Conservation (phyloP, 2,113 vertebrate genomes). For the Lagopus leucura region DNA sequence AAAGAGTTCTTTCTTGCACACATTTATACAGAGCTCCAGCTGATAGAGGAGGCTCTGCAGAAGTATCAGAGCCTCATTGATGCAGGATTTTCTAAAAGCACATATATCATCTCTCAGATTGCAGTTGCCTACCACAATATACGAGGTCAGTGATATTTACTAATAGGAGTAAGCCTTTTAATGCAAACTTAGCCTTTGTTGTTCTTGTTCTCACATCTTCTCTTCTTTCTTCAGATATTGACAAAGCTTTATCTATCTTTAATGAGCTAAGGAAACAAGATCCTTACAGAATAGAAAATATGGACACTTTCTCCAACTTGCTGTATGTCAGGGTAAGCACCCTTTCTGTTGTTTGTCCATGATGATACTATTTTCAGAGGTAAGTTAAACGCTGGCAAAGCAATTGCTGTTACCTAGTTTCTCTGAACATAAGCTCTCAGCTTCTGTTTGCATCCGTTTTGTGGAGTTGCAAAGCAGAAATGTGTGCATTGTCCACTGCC, state of each 20-base stretch:
- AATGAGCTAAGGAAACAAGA: conserved; percentile 95
- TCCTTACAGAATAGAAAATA: conserved; percentile 98
- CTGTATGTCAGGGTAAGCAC: conserved; percentile 93
- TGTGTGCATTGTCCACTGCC: background rate
- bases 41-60: conserved; percentile 97
- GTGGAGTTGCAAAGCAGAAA: background rate
- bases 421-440: background rate
- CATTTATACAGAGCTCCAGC: conserved; percentile 97
- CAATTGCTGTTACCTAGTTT: background rate
- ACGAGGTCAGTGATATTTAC: conserved; percentile 82
- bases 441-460: background rate
- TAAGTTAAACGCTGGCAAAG: background rate
- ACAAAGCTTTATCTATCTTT: conserved; percentile 96
- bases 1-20: conserved; percentile 99
- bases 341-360: background rate
- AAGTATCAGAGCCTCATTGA: conserved; percentile 98
- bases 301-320: conserved; percentile 98
- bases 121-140: conserved; percentile 99
- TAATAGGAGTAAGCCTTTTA: background rate
- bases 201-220: background rate
- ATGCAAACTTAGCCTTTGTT: background rate
- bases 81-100: conserved; percentile 97
- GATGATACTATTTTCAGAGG: background rate
- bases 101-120: conserved; percentile 98
- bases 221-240: conserved; percentile 87